These are phyloP conservation scores for Zoroaster sp. DNA, from an alignment of 53 echinoderm and acorn worm genomes.

Conservation along the genomic window DNA sequence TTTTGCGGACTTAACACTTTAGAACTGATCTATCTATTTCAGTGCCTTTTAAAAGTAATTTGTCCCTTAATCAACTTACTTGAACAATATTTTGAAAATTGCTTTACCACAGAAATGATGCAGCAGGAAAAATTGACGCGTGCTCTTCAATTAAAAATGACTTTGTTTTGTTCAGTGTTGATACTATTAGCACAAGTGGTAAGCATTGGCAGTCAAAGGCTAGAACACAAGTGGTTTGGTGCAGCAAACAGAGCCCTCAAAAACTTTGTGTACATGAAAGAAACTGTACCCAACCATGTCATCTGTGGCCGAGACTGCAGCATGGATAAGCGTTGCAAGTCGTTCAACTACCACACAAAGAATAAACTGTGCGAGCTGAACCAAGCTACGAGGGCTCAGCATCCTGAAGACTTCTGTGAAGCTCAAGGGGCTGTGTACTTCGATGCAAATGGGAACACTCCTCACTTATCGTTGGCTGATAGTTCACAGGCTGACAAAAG, in stretches of 20 bases:
- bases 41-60: no score
- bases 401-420: background rate
- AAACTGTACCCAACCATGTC: background rate
- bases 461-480: background rate
- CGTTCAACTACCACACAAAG: background rate
- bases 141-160: background rate
- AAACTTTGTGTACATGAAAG: background rate
- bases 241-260: background rate
- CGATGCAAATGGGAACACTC: background rate
- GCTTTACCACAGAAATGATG: background rate
- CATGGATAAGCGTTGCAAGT: background rate
- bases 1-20: no score
- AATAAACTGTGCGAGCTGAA: background rate
- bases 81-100: no score
- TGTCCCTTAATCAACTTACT: no score
- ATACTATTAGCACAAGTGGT: background rate
- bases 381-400: background rate
- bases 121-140: background rate
- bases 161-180: background rate
- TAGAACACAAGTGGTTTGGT: background rate
- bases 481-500: background rate
- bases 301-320: slow-evolving; percentile 1
- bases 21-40: no score
- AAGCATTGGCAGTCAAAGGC: background rate
- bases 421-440: background rate